Evolutionary conservation across 2,113 vertebrate species (phyloP).

Genomic region (Nerophis ophidion): DNA sequence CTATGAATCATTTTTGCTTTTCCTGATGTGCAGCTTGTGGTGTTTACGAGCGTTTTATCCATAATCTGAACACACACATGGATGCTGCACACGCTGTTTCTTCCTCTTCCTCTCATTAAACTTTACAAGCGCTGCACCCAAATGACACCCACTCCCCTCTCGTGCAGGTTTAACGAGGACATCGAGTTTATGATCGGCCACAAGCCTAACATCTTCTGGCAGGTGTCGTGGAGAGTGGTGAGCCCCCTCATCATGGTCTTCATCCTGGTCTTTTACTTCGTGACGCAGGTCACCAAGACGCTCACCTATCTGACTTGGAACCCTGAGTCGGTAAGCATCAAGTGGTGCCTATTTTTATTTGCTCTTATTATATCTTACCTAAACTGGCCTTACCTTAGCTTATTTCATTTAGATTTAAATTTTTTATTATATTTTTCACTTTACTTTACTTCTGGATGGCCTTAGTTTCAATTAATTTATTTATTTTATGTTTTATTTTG

Average conservation of each 20-base stretch:
- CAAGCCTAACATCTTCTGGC: slow-evolving; percentile 96
- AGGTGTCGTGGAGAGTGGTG: slow-evolving; percentile 81
- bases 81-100: slow-evolving; percentile 1
- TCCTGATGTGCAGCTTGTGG: no score
- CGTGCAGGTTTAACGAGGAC: slow-evolving; percentile 85
- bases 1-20: no score
- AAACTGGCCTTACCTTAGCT: no score
- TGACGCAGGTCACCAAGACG: slow-evolving; percentile 71
- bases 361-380: no score
- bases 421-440: no score
- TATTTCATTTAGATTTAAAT: no score
- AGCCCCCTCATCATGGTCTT: slow-evolving; percentile 88
- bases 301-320: slow-evolving; percentile 81
- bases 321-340: slow-evolving; percentile 72
- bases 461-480: not conserved
- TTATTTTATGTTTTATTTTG: not conserved
- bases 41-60: not conserved
- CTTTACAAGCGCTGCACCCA: slow-evolving; percentile 18
- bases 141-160: slow-evolving; percentile 5
- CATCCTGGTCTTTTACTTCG: slow-evolving; percentile 87
- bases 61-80: slow-evolving; percentile 44
- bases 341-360: no score
- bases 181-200: slow-evolving; percentile 93
- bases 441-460: no score
- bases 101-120: slow-evolving; percentile 24